These are phyloP conservation scores for Euborellia annulipes DNA, from an alignment of 1,140 invertebrate genomes.

Conservation along the genomic window DNA sequence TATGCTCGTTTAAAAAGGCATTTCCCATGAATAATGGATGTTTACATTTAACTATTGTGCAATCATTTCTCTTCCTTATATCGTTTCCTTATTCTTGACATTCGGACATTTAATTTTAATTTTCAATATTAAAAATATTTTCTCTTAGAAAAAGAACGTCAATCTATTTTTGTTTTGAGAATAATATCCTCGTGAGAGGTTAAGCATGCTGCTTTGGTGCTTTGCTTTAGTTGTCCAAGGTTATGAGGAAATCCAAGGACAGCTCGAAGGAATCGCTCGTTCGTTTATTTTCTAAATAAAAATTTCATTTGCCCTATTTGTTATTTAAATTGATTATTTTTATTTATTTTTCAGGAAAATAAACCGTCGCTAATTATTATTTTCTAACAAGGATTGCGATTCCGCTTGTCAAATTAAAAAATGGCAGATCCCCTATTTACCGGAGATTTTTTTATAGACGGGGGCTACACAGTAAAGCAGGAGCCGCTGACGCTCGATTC, in stretches of 20 bases:
- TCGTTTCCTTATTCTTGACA: too few relatives aligned
- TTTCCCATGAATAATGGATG: too few relatives aligned
- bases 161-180: too few relatives aligned
- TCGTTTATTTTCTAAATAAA: constrained; percentile 2
- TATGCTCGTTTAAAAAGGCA: too few relatives aligned
- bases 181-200: neutral
- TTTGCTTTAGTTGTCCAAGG: constrained; percentile 5
- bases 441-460: constrained; percentile 36
- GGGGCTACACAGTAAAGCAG: constrained; percentile 33
- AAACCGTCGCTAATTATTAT: neutral
- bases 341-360: neutral
- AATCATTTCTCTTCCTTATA: too few relatives aligned
- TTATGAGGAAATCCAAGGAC: neutral
- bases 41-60: too few relatives aligned
- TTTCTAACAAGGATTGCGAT: constrained; percentile 2
- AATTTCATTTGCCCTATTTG: neutral
- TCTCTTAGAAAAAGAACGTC: too few relatives aligned
- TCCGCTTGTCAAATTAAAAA: constrained; percentile 1
- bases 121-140: too few relatives aligned
- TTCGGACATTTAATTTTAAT: too few relatives aligned
- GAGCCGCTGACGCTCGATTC: constrained; percentile 25
- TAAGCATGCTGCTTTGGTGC: constrained; percentile 4
- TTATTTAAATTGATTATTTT: neutral
- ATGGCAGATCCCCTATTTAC: constrained; percentile 37
- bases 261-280: constrained; percentile 8